Conservation (phyloP, 2,113 vertebrate genomes). For the Seriola dumerili region DNA sequence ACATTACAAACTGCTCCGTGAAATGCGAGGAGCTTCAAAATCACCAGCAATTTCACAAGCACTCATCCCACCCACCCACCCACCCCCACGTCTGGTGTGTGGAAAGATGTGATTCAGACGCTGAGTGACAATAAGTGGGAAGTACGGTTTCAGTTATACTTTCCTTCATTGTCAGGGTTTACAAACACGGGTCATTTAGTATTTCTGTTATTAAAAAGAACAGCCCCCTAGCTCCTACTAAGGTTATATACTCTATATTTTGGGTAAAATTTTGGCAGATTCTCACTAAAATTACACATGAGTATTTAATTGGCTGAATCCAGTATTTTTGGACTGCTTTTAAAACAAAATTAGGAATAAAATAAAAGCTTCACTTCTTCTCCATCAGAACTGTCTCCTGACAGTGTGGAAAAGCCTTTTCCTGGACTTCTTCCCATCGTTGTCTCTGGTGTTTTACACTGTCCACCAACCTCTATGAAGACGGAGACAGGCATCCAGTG, state of each 20-base stretch:
- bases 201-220: background rate
- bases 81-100: slow-evolving; percentile 8
- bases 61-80: background rate
- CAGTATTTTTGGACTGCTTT: background rate
- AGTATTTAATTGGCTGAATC: no score
- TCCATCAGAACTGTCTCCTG: no score
- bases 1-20: slow-evolving; percentile 77
- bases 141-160: background rate
- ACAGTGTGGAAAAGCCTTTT: no score
- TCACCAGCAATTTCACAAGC: slow-evolving; percentile 74
- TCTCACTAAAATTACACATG: no score
- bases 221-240: no score
- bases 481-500: no score
- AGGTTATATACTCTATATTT: no score
- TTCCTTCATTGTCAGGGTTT: background rate
- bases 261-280: no score
- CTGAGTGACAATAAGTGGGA: slow-evolving; percentile 11
- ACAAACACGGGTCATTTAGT: background rate
- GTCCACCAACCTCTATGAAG: no score
- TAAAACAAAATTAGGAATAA: background rate
- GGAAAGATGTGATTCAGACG: slow-evolving; percentile 39
- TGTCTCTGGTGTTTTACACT: no score
- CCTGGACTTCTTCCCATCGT: no score
- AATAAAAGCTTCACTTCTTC: no score
- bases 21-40: slow-evolving; percentile 70